Evolutionary conservation across 2,113 vertebrate genomes (phyloP).

Genomic region (Chiloscyllium plagiosum): DNA sequence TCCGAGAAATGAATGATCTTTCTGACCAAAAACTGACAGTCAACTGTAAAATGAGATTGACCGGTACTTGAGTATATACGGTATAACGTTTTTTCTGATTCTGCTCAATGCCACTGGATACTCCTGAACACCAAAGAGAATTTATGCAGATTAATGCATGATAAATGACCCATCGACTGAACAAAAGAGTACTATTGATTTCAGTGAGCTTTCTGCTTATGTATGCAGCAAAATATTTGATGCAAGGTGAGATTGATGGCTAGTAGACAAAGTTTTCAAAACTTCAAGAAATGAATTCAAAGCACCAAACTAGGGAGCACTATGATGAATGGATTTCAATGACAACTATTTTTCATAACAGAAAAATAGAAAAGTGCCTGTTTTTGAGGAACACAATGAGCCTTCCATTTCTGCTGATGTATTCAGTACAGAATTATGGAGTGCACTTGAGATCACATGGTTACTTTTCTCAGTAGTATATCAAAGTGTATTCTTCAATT

Average conservation of each 20-base stretch:
- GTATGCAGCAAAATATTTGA: not conserved
- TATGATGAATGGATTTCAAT: not conserved
- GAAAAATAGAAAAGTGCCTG: too few species aligned
- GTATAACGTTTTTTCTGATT: too few species aligned
- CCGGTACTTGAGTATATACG: too few species aligned
- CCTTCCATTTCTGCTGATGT: not conserved
- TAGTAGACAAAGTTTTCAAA: constrained; percentile 7
- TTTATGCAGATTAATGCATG: constrained; percentile 6
- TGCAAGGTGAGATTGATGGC: not conserved
- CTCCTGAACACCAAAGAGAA: not conserved
- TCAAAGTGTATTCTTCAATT: not conserved
- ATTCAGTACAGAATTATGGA: not conserved
- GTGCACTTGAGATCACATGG: not conserved
- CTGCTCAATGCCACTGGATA: not conserved
- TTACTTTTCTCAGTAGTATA: not conserved
- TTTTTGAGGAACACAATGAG: constrained; percentile 2
- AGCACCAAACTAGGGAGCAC: not conserved
- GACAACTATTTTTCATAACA: constrained; percentile 5
- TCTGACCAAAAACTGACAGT: too few species aligned
- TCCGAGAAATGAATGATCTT: too few species aligned
- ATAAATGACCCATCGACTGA: not conserved
- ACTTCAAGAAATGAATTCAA: constrained; percentile 16
- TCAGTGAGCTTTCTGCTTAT: not conserved
- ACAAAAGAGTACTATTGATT: constrained; percentile 9
- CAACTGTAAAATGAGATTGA: too few species aligned